A percentile compares a stretch with the other conserved stretches of the same genome.
Evolutionary conservation across 2,113 vertebrate genomes (phyloP).

Genomic region (Alligator mississippiensis): DNA sequence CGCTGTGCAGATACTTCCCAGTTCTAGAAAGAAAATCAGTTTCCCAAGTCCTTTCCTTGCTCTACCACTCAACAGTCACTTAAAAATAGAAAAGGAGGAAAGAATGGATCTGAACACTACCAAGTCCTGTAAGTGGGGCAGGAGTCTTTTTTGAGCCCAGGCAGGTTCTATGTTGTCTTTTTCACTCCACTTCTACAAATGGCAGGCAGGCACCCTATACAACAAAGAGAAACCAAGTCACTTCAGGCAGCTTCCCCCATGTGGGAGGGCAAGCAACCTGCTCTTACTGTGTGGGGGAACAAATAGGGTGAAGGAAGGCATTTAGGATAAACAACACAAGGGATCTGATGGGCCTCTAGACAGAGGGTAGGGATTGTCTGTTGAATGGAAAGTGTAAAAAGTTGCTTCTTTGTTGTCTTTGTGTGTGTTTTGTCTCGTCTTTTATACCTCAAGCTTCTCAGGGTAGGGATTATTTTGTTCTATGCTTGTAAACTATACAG

Average conservation of each 20-base stretch:
- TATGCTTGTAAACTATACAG: neutral
- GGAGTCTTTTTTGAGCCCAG: rapidly evolving
- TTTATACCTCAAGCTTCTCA: neutral
- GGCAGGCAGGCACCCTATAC: neutral
- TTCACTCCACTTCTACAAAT: neutral
- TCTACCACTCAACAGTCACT: slow-evolving; percentile 1
- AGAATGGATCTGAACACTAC: neutral
- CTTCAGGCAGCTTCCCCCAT: neutral
- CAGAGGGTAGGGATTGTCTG: neutral
- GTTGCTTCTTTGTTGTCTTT: neutral
- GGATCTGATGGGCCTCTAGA: neutral
- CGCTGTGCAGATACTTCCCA: neutral
- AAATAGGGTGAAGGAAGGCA: neutral
- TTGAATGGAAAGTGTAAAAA: neutral
- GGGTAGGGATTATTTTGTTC: neutral
- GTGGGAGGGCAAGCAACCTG: neutral
- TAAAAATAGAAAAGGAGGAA: neutral
- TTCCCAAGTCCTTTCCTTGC: neutral
- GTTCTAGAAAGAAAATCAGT: neutral
- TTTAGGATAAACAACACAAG: neutral
- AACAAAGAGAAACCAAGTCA: no score
- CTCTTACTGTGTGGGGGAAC: neutral
- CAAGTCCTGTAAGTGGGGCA: neutral
- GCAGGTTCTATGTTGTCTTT: neutral
- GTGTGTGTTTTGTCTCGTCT: neutral